phyloP scores from a whole-genome alignment of 2,888 invertebrate genomes.

The Pseudococcus viburni region DNA sequence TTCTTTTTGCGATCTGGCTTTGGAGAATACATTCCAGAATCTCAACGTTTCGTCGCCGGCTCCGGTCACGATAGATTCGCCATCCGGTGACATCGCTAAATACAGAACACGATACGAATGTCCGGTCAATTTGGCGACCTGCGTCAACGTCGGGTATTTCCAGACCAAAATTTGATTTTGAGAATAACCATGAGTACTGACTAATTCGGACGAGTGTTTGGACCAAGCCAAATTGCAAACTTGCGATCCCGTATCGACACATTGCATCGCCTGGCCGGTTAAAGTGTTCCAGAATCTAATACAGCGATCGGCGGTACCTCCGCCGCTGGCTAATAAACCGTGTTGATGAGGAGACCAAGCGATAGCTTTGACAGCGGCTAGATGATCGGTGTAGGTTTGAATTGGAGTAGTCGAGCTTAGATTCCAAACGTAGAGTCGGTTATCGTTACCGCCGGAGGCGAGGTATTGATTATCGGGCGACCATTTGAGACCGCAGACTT shows the following conservation, averaged over 20 bases:
- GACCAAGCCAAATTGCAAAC: constrained; percentile 99
- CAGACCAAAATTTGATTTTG: constrained; percentile 99
- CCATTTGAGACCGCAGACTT: constrained; percentile 82
- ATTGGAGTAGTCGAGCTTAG: constrained; percentile 89
- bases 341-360: constrained; percentile 99
- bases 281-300: constrained; percentile 99
- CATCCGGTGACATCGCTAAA: constrained; percentile 96
- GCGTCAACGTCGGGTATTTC: constrained; percentile 96
- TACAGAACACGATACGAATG: constrained; percentile 97
- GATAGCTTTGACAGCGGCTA: constrained; percentile 98
- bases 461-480: constrained; percentile 97
- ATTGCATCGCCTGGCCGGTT: constrained; percentile 98
- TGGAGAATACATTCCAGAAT: constrained; percentile 99
- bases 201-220: constrained; percentile 97
- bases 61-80: constrained; percentile 98
- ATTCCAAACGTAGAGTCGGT: constrained; percentile 93
- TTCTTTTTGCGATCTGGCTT: constrained; percentile 72
- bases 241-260: constrained; percentile 91
- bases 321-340: constrained; percentile 94
- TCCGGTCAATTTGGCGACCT: constrained; percentile 94
- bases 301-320: constrained; percentile 98
- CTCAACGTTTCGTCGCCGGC: constrained; percentile 98
- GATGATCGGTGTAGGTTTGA: constrained; percentile 96
- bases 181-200: constrained; percentile 96
- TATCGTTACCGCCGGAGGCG: constrained; percentile 99